These are phyloP conservation scores for Pomacea maculata DNA, from an alignment of 1,140 invertebrate genomes.

Conservation along the genomic window DNA sequence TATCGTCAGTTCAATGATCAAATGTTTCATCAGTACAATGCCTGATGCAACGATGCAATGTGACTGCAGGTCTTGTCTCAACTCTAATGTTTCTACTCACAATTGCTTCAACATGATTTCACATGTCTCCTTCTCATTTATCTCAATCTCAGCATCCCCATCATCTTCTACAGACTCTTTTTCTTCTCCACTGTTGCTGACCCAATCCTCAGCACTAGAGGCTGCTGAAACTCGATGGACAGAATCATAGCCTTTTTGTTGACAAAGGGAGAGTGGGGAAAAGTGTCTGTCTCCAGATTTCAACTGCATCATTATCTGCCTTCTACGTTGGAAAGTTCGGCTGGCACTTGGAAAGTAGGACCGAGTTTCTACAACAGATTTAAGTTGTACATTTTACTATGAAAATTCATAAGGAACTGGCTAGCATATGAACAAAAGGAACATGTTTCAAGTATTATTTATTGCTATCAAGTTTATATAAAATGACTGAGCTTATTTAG, in stretches of 20 bases:
- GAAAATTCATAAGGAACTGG: neutral
- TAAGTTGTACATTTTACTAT: conserved; percentile 31
- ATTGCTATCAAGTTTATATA: too few relatives aligned
- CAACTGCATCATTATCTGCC: conserved; percentile 3
- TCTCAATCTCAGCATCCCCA: neutral
- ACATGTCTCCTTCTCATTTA: neutral
- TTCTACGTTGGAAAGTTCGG: neutral
- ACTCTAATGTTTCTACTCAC: too few relatives aligned
- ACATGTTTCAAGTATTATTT: too few relatives aligned
- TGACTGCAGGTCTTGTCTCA: too few relatives aligned
- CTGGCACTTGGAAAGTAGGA: neutral
- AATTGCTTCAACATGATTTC: neutral
- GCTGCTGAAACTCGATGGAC: conserved; percentile 2
- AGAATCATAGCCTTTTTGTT: neutral
- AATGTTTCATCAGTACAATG: too few relatives aligned
- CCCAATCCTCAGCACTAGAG: neutral
- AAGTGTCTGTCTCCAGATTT: neutral
- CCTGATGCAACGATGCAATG: too few relatives aligned
- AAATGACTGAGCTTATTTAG: neutral
- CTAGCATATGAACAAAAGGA: too few relatives aligned
- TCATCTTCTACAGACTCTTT: neutral
- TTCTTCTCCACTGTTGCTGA: neutral
- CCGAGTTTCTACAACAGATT: conserved; percentile 4
- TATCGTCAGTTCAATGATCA: too few relatives aligned
- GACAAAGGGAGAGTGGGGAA: neutral